Base-by-base conservation (phyloP, 2,113 vertebrate genomes). In the Hymenochirus boettgeri region DNA sequence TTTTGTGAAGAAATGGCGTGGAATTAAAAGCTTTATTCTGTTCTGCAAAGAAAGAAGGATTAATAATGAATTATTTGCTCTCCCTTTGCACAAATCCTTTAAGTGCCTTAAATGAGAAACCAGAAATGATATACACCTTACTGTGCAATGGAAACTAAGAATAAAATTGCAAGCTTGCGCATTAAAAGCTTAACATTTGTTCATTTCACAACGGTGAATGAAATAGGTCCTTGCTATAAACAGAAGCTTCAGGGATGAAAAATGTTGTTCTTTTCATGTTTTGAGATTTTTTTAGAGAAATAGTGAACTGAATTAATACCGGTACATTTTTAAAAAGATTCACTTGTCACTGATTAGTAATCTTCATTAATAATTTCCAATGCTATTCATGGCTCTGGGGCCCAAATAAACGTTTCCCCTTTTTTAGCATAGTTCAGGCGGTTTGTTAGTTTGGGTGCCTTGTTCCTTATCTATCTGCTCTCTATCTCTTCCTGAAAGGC, bases 81-180 rank as follows among this genome's bases (percentile, higher is more conserved):
- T 42, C 39, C 39, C 39, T 3, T 42, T 6, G 6, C 17, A 42
- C 39, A 42, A 42, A 42, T 42, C 39, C 39, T 42, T 42, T 42
- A 42, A 42, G 39, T 42, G 39, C 39, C 39, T 42, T n/a, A 42
- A 42, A 42, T 42, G 39, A 42, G 39, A 42, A 42, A 42, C n/a
- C 39, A 42, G 15, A 42, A 42, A 42, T 42, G 39, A 42, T n/a
- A 42, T 17, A 42, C 17, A 42, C 39, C 17, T 42, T 42, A 2
- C 39, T n/a, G 13, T 42, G 39, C 39, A 42, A 5, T 13, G 39
- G 17, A 15, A 42, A 42, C 15, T 12, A 15, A n/a, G 39, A 42
- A 42, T 42, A 15, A 42, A 42, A 42, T 42, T 42, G 17, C 17
- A 42, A 42, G 2, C 17, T 1, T 42, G 17, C 7, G 39, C 7